Conservation (phyloP, 1,140 invertebrate species). For the Ceratina calcarata region DNA sequence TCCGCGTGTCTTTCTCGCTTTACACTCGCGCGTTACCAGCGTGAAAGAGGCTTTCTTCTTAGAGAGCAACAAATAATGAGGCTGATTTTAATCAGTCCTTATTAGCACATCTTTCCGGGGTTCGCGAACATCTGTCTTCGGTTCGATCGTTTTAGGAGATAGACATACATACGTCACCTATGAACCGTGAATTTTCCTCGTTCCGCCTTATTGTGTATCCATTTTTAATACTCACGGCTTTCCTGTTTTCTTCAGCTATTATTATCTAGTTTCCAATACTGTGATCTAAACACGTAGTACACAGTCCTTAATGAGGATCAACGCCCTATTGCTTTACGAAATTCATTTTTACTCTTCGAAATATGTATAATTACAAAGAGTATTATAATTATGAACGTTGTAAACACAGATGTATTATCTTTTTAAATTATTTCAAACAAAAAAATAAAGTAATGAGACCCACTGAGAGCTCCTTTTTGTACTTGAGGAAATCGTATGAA, state of each 20-base stretch:
- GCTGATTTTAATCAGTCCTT: conserved; percentile 59
- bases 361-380: too few relatives aligned
- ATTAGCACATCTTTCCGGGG: conserved; percentile 58
- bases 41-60: conserved; percentile 57
- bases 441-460: background rate
- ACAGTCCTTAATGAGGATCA: too few relatives aligned
- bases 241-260: background rate
- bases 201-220: conserved; percentile 56
- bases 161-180: conserved; percentile 44
- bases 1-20: conserved; percentile 11
- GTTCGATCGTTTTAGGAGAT: conserved; percentile 35
- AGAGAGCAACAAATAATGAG: conserved; percentile 38
- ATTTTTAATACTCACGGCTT: conserved; percentile 31
- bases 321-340: too few relatives aligned
- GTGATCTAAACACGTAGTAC: too few relatives aligned
- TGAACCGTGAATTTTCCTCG: conserved; percentile 40
- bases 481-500: background rate
- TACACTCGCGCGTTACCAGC: background rate
- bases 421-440: too few relatives aligned
- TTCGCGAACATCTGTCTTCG: conserved; percentile 11
- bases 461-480: background rate
- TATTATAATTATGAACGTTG: too few relatives aligned
- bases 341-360: too few relatives aligned
- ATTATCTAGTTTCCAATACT: background rate
- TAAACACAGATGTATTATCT: too few relatives aligned